Conservation (phyloP, 2,797 vertebrate species). For the Lutra lutra region DNA sequence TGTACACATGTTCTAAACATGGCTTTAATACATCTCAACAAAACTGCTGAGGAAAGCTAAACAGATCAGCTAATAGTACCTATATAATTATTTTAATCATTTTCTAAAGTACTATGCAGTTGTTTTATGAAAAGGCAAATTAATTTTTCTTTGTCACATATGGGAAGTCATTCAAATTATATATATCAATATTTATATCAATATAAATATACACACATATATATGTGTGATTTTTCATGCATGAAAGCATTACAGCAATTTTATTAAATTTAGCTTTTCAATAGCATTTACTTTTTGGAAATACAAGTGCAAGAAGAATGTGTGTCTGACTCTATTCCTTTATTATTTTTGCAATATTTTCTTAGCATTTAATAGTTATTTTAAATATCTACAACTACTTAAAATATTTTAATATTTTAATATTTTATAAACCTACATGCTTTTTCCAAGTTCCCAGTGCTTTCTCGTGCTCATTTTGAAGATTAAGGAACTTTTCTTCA, state of each 20-base stretch:
- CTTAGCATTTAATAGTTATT: slow-evolving; percentile 80
- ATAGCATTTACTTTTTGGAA: slow-evolving; percentile 64
- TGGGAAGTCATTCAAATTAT: background rate
- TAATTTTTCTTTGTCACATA: slow-evolving; percentile 57
- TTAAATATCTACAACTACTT: slow-evolving; percentile 75
- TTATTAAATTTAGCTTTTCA: slow-evolving; percentile 72
- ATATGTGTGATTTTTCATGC: slow-evolving; percentile 23
- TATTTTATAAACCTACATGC: slow-evolving; percentile 89
- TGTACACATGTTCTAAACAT: background rate
- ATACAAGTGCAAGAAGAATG: slow-evolving; percentile 64
- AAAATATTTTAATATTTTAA: slow-evolving; percentile 79
- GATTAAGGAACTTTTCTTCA: slow-evolving; percentile 92
- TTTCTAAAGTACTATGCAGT: slow-evolving; percentile 35
- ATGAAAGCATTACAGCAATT: slow-evolving; percentile 49
- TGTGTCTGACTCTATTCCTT: slow-evolving; percentile 30
- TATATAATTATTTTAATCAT: slow-evolving; percentile 19
- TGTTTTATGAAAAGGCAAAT: slow-evolving; percentile 50
- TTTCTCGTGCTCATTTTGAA: slow-evolving; percentile 90
- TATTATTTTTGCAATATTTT: slow-evolving; percentile 79
- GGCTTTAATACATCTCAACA: slow-evolving; percentile 11
- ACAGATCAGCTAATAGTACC: background rate
- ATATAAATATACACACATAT: background rate
- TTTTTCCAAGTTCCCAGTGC: slow-evolving; percentile 90
- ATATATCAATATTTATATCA: background rate
- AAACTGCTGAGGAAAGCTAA: slow-evolving; percentile 54